phyloP scores from a whole-genome alignment of 2,797 vertebrate genomes.

The Helostoma temminkii region DNA sequence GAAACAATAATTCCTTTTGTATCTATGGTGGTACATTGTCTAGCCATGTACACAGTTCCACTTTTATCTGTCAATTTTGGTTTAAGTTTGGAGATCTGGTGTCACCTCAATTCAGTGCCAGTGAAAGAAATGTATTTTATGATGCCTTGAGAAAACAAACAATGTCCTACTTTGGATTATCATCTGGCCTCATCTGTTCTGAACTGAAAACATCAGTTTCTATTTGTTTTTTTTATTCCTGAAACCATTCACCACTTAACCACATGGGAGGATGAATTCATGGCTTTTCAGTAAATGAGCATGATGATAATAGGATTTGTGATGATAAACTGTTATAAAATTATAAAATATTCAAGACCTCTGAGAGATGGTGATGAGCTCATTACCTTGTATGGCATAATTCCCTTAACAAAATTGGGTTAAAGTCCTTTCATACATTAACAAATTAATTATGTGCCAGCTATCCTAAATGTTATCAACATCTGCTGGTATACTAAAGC shows the following conservation, averaged over 20 bases:
- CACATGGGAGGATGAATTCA: neutral
- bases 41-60: neutral
- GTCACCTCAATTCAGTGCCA: neutral
- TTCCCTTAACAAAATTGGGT: neutral
- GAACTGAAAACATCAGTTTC: neutral
- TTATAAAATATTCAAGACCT: neutral
- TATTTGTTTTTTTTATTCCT: neutral
- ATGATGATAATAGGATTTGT: too few relatives aligned
- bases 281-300: neutral
- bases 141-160: neutral
- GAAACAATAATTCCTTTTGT: neutral
- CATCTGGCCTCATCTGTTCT: too few relatives aligned
- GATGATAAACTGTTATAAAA: too few relatives aligned
- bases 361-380: neutral
- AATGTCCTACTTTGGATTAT: neutral
- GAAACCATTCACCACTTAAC: neutral
- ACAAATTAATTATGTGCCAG: neutral
- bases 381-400: neutral
- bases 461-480: neutral
- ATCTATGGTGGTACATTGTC: neutral
- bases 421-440: neutral
- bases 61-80: neutral
- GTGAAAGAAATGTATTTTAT: neutral
- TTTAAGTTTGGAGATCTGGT: too few relatives aligned
- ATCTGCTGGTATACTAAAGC: neutral